Evolutionary conservation across 2,113 vertebrate species (phyloP).

Genomic region (pig (Sus scrofa)): DNA sequence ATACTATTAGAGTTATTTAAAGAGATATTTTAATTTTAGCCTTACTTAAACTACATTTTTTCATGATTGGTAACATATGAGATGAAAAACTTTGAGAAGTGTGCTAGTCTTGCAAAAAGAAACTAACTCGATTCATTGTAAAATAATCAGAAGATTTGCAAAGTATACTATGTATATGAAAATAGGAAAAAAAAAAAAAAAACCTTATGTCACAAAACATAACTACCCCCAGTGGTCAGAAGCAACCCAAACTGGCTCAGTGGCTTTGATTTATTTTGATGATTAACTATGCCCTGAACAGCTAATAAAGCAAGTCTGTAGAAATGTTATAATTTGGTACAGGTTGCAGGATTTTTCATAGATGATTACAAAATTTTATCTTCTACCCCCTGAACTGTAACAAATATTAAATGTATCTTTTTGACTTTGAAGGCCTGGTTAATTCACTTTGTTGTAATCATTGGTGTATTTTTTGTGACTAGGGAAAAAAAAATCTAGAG

Average conservation of each 20-base stretch:
- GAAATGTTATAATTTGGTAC: conserved; percentile 81
- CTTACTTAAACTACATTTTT: background rate
- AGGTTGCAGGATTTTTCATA: conserved; percentile 80
- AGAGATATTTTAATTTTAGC: background rate
- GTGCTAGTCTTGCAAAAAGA: conserved; percentile 15
- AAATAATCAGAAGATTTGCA: conserved; percentile 63
- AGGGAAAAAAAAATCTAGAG: background rate
- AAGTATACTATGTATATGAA: conserved; percentile 63
- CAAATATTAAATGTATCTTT: conserved; percentile 53
- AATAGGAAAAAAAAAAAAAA: conserved; percentile 62
- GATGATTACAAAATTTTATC: conserved; percentile 52
- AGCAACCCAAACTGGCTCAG: conserved; percentile 59
- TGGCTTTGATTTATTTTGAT: conserved; percentile 79
- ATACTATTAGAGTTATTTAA: conserved; percentile 46
- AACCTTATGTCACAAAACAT: conserved; percentile 59
- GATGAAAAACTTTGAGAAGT: background rate
- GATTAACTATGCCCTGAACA: conserved; percentile 75
- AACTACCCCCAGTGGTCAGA: conserved; percentile 39
- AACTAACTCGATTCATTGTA: conserved; percentile 46
- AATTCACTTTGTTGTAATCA: conserved; percentile 36
- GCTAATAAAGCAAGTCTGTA: conserved; percentile 85
- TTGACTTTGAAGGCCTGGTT: conserved; percentile 42
- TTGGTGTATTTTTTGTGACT: background rate
- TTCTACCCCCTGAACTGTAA: background rate
- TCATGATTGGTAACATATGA: background rate